phyloP scores from a whole-genome alignment of 2,113 vertebrate species.

The Leuciscus idus region DNA sequence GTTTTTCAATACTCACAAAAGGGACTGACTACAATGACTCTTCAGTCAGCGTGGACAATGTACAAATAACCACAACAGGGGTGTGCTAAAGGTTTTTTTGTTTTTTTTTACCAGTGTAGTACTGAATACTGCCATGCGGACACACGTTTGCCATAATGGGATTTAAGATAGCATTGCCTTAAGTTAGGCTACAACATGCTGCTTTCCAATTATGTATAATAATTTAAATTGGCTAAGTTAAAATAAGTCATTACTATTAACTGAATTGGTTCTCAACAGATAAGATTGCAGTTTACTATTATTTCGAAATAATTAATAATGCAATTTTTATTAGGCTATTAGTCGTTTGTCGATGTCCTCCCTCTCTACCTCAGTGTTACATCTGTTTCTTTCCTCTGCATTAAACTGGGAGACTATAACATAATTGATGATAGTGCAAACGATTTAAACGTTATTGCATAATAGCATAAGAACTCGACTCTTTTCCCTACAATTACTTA shows the following conservation, averaged over 20 bases:
- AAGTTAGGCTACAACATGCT: constrained; percentile 18
- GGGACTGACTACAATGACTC: constrained; percentile 4
- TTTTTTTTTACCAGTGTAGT: constrained; percentile 29
- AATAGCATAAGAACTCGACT: constrained; percentile 68
- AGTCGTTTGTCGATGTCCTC: neutral
- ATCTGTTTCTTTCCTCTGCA: constrained; percentile 30
- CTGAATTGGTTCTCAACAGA: neutral
- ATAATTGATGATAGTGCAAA: constrained; percentile 76
- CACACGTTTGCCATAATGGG: constrained; percentile 23
- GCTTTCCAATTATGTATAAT: constrained; percentile 16
- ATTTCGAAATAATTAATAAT: constrained; percentile 10
- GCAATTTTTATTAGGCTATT: neutral
- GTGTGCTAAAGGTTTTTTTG: neutral
- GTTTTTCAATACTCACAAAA: constrained; percentile 41
- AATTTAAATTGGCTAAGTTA: neutral
- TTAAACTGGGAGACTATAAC: constrained; percentile 50
- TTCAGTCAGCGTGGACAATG: constrained; percentile 5
- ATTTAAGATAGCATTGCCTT: constrained; percentile 9
- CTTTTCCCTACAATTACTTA: constrained; percentile 65
- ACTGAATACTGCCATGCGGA: constrained; percentile 36
- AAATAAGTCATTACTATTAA: neutral
- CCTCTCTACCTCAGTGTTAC: constrained; percentile 16
- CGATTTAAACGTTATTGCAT: constrained; percentile 80
- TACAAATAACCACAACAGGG: constrained; percentile 26
- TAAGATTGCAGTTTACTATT: neutral